Evolutionary conservation across 2,888 invertebrate species (phyloP), one percentile per base, ranked within the genome.

Genomic region (Microplitis manilae): DNA sequence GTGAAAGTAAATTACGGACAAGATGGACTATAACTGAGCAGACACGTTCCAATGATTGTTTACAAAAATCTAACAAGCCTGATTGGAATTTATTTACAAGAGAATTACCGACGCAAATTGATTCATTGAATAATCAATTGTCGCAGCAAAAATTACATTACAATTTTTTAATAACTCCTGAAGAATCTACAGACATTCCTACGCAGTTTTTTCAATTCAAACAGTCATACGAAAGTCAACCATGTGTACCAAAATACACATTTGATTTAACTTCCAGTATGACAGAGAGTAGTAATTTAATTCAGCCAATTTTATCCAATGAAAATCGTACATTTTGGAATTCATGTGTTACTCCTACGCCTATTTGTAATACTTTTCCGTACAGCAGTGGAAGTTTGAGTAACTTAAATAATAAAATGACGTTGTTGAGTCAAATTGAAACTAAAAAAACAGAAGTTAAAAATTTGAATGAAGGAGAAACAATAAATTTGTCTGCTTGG

Each of bases 1-100:
- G 50, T 38, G 89, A 87, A 30, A 85, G 85, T 1, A 89, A 89
- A 73, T 76, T 85, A 1, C 82, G 86, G 38, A 87, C 87, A 73
- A 89, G 87, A 77, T 89, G 88, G 88, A 89, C 89, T 0, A 84
- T 89, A 40, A 85, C 86, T 0, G 88, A 88, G 73, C 20, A 61
- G 30, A 65, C 5, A 5, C 39, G 20, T 4, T 6, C 6, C 5
- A 50, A 50, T 62, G 15, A 17, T 8, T 62, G 13, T 5, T 13
- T 15, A n/a, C 62, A 64, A 50, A 17, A 41, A 38, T 15, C 59
- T 60, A 38, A 68, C 6, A 68, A 74, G 6, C 13, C 50, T 8
- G 40, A 68, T 6, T 75, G 68, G 74, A 68, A 61, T 20, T 60
- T 68, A 39, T 61, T 74, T 38, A 9, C 68, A 6, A 72, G 69